phyloP scores from a whole-genome alignment of 1,140 invertebrate species.

The Amyelois transitella region DNA sequence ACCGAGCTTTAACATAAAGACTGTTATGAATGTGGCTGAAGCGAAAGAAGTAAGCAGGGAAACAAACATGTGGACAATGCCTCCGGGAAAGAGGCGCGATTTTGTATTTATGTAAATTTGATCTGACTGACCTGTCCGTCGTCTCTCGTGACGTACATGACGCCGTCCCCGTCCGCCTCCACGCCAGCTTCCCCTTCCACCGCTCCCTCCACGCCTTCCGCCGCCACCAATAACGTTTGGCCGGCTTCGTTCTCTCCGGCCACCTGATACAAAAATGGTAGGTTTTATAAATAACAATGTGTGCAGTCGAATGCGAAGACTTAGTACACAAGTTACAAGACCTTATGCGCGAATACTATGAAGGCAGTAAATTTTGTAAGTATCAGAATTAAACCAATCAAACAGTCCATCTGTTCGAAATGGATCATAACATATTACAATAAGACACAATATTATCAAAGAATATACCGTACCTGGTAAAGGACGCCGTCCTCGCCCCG shows the following conservation, averaged over 20 bases:
- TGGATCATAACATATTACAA: too few relatives aligned
- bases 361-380: too few relatives aligned
- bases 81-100: too few relatives aligned
- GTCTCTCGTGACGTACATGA: slow-evolving; percentile 71
- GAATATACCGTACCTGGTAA: slow-evolving; percentile 65
- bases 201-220: slow-evolving; percentile 80
- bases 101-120: slow-evolving; percentile 1
- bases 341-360: too few relatives aligned
- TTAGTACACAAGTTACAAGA: too few relatives aligned
- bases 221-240: slow-evolving; percentile 81
- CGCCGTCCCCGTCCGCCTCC: slow-evolving; percentile 77
- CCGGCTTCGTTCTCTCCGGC: slow-evolving; percentile 85
- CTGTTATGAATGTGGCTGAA: too few relatives aligned
- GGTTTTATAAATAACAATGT: not conserved
- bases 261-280: slow-evolving; percentile 65
- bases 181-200: slow-evolving; percentile 78
- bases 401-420: too few relatives aligned
- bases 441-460: not conserved
- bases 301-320: too few relatives aligned
- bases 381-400: too few relatives aligned
- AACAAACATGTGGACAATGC: too few relatives aligned
- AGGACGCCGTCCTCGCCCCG: slow-evolving; percentile 81
- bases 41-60: too few relatives aligned
- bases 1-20: too few relatives aligned
- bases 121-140: slow-evolving; percentile 72